Evolutionary conservation across 1,140 invertebrate species (phyloP), one percentile per base, ranked within the genome.

Genomic region (Musca domestica): DNA sequence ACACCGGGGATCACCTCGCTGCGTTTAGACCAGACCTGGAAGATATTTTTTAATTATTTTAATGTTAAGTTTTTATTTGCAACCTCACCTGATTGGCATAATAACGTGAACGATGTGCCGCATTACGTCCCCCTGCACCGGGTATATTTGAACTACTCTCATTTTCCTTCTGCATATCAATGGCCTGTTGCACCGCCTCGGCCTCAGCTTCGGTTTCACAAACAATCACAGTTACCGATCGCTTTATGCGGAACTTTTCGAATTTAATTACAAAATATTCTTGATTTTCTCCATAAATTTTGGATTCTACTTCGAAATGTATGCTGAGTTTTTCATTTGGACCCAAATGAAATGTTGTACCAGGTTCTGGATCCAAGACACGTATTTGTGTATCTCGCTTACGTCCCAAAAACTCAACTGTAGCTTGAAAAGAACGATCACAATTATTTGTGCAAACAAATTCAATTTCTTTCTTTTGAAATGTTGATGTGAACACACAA

Each of bases 211-310:
- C 65, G 65, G 68, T 70, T 46, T 73, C 65, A 67, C 75, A 75
- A 12, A 88, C 84, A 15, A 75, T 80, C 17, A 88, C 3, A 0
- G 25, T 30, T 30, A 71, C 67, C 9, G 22, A 51, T 15, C 70
- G 70, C 0, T 46, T 70, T 1, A 80, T 66, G 14, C 72, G 74
- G 86, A 90, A 67, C 72, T 71, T 70, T 82, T 82, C 74, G 88
- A 92, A 71, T 72, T 75, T 65, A 87, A 88, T 30, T 0, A 86
- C 73, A 51, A 88, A 82, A 6, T 86, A 69, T 79, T 91, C 90
- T 27, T 83, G 83, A 1, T 85, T 85, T 25, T 73, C 74, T 3
- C 91, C 90, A 58, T 88, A 73, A 63, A 84, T 86, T 78, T 82
- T 85, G 0, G 84, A 83, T 30, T 74, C 19, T 0, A 74, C 65